These are phyloP conservation scores for Papilio glaucus DNA, from an alignment of 1,140 invertebrate species.

Conservation along the genomic window DNA sequence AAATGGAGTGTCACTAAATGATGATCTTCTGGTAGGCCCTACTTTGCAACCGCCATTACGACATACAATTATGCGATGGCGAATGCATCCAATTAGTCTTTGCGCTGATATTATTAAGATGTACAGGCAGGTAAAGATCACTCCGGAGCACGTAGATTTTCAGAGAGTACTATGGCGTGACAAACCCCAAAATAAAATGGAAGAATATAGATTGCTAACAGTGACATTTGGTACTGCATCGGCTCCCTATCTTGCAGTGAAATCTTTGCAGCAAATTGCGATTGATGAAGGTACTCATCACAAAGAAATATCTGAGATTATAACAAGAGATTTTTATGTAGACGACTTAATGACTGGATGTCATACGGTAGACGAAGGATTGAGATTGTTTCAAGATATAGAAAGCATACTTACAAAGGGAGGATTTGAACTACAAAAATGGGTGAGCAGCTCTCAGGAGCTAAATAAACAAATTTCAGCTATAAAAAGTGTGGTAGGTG, in stretches of 20 bases:
- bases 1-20: slow-evolving; percentile 42
- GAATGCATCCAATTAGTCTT: slow-evolving; percentile 58
- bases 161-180: slow-evolving; percentile 64
- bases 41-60: slow-evolving; percentile 67
- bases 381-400: slow-evolving; percentile 30
- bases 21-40: slow-evolving; percentile 54
- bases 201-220: slow-evolving; percentile 44
- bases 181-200: slow-evolving; percentile 15
- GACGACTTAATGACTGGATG: slow-evolving; percentile 59
- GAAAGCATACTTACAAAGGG: slow-evolving; percentile 40
- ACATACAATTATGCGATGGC: slow-evolving; percentile 66
- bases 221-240: slow-evolving; percentile 61
- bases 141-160: slow-evolving; percentile 50
- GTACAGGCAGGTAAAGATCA: slow-evolving; percentile 59
- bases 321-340: slow-evolving; percentile 51
- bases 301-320: slow-evolving; percentile 43
- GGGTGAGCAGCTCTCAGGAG: slow-evolving; percentile 42
- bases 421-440: slow-evolving; percentile 51
- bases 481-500: background rate
- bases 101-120: slow-evolving; percentile 71
- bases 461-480: slow-evolving; percentile 20
- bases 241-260: slow-evolving; percentile 54
- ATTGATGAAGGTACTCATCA: slow-evolving; percentile 47
- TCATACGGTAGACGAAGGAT: slow-evolving; percentile 45
- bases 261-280: slow-evolving; percentile 57